phyloP scores from a whole-genome alignment of 2,797 vertebrate species.

The Leptodactylus fallax region DNA sequence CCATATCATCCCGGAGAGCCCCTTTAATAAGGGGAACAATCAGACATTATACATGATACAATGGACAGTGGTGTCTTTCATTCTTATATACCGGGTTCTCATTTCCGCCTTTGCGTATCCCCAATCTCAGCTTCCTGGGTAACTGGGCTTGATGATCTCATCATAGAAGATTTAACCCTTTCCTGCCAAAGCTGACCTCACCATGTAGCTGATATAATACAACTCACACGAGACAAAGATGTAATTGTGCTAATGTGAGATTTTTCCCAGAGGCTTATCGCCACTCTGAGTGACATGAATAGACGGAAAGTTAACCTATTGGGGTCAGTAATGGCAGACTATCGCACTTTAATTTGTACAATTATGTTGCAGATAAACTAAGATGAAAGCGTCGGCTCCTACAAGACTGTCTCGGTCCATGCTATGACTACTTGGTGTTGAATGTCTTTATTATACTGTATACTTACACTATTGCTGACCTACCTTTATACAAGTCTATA shows the following conservation, averaged over 20 bases:
- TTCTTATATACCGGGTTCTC: constrained; percentile 29
- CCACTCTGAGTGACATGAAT: not conserved
- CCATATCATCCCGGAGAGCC: not conserved
- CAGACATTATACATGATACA: constrained; percentile 12
- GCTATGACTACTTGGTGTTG: not conserved
- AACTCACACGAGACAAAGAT: constrained; percentile 4
- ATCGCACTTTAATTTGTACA: not conserved
- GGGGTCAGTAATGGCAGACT: not conserved
- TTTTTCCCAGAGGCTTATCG: constrained; percentile 36
- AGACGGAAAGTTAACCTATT: not conserved
- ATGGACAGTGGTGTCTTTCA: constrained; percentile 47
- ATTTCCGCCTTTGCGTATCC: constrained; percentile 34
- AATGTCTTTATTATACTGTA: not conserved
- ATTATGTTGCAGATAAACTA: not conserved
- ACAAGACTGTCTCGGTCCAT: not conserved
- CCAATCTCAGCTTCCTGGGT: constrained; percentile 14
- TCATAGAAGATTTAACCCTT: constrained; percentile 46
- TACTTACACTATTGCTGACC: not conserved
- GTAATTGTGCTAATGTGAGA: constrained; percentile 5
- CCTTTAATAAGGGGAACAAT: not conserved
- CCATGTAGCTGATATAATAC: constrained; percentile 1
- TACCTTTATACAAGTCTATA: not conserved
- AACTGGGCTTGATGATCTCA: constrained; percentile 73
- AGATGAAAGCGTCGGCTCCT: not conserved
- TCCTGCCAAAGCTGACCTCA: not conserved